Conservation (phyloP, 1,140 invertebrate species). For the Teleopsis dalmanni region DNA sequence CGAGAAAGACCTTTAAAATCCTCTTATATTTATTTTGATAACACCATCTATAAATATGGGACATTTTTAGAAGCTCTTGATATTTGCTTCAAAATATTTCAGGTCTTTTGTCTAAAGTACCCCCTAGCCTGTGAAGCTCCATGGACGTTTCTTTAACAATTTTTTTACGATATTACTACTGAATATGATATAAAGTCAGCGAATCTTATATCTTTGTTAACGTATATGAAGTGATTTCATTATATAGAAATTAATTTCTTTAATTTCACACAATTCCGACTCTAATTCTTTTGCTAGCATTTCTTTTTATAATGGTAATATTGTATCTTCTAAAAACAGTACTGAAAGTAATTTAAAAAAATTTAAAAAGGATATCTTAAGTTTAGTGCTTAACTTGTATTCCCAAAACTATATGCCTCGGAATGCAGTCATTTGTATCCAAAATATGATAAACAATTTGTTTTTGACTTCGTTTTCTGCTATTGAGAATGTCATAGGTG, state of each 20-base stretch:
- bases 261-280: slow-evolving; percentile 3
- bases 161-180: slow-evolving; percentile 3
- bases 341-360: no score
- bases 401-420: slow-evolving; percentile 5
- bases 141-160: slow-evolving; percentile 4
- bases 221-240: neutral
- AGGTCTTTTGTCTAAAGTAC: slow-evolving; percentile 1
- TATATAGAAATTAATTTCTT: no score
- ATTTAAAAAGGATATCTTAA: slow-evolving; percentile 9
- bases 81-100: no score
- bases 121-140: neutral
- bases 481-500: neutral
- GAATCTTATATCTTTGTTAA: neutral
- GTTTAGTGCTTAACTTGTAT: slow-evolving; percentile 6
- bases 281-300: neutral
- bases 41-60: no score
- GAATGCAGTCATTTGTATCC: slow-evolving; percentile 2
- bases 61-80: no score
- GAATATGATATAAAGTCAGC: neutral
- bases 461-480: slow-evolving; percentile 2
- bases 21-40: no score
- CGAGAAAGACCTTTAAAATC: no score
- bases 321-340: no score
- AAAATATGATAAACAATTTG: slow-evolving; percentile 5
- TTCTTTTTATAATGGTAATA: no score